These are phyloP conservation scores for Dasyurus viverrinus DNA, from an alignment of 2,113 vertebrate species.

Conservation along the genomic window DNA sequence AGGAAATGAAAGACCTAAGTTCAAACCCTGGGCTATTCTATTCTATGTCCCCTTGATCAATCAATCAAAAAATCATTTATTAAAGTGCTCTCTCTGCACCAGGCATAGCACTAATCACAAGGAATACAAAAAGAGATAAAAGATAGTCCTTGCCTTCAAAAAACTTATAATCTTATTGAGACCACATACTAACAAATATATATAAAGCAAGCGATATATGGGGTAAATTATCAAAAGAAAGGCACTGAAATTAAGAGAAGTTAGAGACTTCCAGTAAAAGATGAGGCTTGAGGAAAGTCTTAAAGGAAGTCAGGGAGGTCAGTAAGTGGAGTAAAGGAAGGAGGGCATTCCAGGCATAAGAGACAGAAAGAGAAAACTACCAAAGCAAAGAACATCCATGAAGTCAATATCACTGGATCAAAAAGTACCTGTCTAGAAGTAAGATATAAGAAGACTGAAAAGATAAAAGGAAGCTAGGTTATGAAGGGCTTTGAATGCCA, in stretches of 20 bases:
- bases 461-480: background rate
- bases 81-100: background rate
- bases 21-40: background rate
- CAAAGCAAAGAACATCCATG: background rate
- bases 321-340: background rate
- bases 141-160: background rate
- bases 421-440: background rate
- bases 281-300: background rate
- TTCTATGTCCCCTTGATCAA: background rate
- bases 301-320: background rate
- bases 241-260: background rate
- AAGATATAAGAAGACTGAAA: background rate
- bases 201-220: background rate
- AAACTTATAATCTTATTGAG: background rate
- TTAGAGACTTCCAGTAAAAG: background rate
- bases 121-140: background rate
- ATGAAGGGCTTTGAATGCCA: background rate
- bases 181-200: background rate
- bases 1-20: background rate
- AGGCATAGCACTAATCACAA: background rate
- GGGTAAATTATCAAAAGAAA: background rate
- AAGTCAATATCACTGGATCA: background rate
- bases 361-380: background rate
- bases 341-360: background rate
- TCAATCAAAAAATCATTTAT: background rate